phyloP scores from a whole-genome alignment of 1,140 invertebrate genomes.

The Lepidotrigona ventralis region DNA sequence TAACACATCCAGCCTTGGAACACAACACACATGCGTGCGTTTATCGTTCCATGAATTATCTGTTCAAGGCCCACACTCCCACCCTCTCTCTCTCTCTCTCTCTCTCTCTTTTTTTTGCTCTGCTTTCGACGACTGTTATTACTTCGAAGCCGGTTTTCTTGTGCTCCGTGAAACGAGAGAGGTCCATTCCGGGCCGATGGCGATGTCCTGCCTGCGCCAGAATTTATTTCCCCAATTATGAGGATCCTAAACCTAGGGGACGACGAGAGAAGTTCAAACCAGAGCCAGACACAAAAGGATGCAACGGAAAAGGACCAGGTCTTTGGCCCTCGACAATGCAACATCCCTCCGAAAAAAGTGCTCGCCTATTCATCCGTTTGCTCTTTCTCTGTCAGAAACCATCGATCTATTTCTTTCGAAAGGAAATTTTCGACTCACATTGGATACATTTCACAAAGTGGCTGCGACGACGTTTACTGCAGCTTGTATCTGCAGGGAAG shows the following conservation, averaged over 20 bases:
- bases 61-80: slow-evolving; percentile 33
- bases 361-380: not conserved
- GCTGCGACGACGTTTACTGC: no score
- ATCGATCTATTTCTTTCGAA: not conserved
- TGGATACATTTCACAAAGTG: not conserved
- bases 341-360: no score
- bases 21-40: not conserved
- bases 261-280: no score
- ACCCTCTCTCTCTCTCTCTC: slow-evolving; percentile 30
- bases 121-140: slow-evolving; percentile 43
- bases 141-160: slow-evolving; percentile 13
- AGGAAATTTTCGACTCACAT: not conserved
- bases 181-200: slow-evolving; percentile 19
- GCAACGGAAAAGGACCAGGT: not conserved
- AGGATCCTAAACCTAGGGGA: not conserved
- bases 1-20: slow-evolving; percentile 19
- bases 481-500: no score
- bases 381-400: not conserved
- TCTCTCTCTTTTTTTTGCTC: slow-evolving; percentile 24
- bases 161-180: slow-evolving; percentile 39
- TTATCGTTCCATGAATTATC: no score
- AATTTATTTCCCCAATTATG: slow-evolving; percentile 48
- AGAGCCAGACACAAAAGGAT: slow-evolving; percentile 33
- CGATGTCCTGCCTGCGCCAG: not conserved
- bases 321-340: no score